phyloP scores from a whole-genome alignment of 2,888 invertebrate genomes.

The Ormyrus rosae region DNA sequence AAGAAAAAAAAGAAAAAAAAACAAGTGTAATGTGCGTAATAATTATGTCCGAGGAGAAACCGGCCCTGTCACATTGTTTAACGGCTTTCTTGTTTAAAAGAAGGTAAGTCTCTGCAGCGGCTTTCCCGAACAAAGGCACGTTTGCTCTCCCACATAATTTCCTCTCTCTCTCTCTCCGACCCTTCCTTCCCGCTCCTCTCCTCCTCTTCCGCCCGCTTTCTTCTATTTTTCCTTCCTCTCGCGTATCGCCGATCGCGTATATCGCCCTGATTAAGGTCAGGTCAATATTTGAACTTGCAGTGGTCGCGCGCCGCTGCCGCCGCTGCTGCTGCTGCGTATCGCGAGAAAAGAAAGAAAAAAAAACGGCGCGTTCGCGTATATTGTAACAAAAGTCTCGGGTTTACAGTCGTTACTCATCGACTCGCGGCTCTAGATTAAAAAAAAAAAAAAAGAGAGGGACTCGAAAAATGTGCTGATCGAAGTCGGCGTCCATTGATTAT shows the following conservation, averaged over 20 bases:
- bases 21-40: slow-evolving; percentile 54
- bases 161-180: background rate
- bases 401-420: background rate
- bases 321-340: background rate
- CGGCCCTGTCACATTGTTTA: slow-evolving; percentile 56
- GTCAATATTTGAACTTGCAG: slow-evolving; percentile 64
- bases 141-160: background rate
- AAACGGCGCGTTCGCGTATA: slow-evolving; percentile 1
- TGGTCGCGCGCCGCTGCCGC: background rate
- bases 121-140: slow-evolving; percentile 3
- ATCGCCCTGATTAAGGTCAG: slow-evolving; percentile 63
- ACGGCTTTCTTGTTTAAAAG: slow-evolving; percentile 56
- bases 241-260: slow-evolving; percentile 1
- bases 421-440: slow-evolving; percentile 1
- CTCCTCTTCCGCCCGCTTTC: background rate
- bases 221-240: background rate
- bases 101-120: slow-evolving; percentile 49
- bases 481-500: background rate
- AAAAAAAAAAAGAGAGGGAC: background rate
- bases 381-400: slow-evolving; percentile 3
- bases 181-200: slow-evolving; percentile 2
- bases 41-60: slow-evolving; percentile 57
- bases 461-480: background rate
- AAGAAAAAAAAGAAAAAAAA: slow-evolving; percentile 25
- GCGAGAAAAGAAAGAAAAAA: background rate